phyloP scores from a whole-genome alignment of 2,113 vertebrate species.

The Chauna torquata region DNA sequence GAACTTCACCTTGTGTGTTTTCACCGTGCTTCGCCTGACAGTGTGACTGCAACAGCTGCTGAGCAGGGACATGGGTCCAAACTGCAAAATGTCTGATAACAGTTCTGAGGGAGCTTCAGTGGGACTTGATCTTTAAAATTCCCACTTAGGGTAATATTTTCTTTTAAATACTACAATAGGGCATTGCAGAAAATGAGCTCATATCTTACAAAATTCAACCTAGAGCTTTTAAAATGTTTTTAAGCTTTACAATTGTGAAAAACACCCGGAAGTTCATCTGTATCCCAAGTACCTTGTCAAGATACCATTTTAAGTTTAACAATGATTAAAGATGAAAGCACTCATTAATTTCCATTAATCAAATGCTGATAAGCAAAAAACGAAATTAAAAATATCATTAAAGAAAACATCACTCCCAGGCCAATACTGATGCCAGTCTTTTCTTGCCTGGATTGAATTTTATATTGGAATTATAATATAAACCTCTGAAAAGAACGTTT shows the following conservation, averaged over 20 bases:
- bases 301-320: background rate
- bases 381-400: background rate
- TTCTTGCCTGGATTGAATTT: constrained; percentile 8
- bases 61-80: background rate
- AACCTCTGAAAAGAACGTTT: constrained; percentile 37
- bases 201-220: background rate
- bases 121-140: background rate
- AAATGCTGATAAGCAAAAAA: background rate
- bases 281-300: background rate
- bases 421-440: background rate
- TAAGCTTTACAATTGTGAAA: background rate
- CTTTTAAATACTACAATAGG: background rate
- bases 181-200: background rate
- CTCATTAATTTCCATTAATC: background rate
- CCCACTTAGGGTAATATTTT: background rate
- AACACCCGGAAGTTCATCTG: background rate
- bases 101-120: background rate
- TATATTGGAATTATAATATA: constrained; percentile 39
- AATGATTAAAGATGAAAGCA: background rate
- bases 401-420: background rate
- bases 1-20: background rate
- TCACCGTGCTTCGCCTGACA: background rate
- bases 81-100: background rate
- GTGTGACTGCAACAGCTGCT: background rate
- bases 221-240: background rate